Base-by-base conservation (phyloP, 1,140 invertebrate genomes). In the Pissodes strobi region DNA sequence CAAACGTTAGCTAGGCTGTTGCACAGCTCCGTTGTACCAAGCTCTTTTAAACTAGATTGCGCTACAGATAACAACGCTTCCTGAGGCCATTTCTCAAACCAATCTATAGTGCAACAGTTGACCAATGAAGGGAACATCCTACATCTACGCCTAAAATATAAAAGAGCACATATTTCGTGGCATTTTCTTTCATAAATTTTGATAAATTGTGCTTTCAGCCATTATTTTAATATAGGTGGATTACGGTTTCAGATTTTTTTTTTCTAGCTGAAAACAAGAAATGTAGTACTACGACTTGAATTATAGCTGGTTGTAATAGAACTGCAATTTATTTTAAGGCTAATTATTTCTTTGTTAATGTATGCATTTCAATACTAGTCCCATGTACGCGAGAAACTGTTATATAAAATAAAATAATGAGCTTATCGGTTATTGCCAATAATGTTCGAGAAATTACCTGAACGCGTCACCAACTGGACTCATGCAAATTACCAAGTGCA, bases 21-120 rank as follows among this genome's bases (percentile, higher is more conserved):
- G 2, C 85, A 80, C 30, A 81, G 74, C 15, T 77, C 68, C 8
- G 77, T 66, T 1, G 71, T 69, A 0, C 81, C 74, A 0, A 88
- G 76, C 43, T 83, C 77, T 37, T 80, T 77, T 19, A 87, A 82
- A 67, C 81, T 80, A 67, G 79, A 84, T 67, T 83, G 74, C 51
- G 89, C 91, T 0, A 95, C 92, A 0, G 90, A 92, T 8, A 92
- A 82, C 19, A 95, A 78, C 5, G 93, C 93, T 77, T 95, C 93
- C 22, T 88, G 85, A 2, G 93, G 93, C 94, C 94, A 96, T 66
- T 90, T 90, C 62, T 85, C 88, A 77, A 94, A 95, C 92, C 93
- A 96, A 77, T 96, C 92, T 55, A 97, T 95, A 0, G 93, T 95
- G 70, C 93, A 95, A 74, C 92, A 95, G 73, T 95, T 96, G 0